Base-by-base conservation (phyloP, 2,113 vertebrate species). In the Bucco capensis region DNA sequence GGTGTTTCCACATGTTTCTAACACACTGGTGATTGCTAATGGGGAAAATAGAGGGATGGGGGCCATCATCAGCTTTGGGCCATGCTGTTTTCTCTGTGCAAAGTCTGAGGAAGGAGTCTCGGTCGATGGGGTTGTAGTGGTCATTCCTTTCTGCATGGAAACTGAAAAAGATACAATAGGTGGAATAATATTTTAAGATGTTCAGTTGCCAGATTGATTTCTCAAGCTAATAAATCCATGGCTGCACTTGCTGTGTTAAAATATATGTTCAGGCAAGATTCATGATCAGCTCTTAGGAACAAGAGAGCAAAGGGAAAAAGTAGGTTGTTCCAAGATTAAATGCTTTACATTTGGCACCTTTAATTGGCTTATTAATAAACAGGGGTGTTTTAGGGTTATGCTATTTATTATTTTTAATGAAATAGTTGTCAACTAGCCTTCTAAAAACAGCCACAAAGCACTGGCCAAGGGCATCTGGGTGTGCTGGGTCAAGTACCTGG, bases 161-260 rank as follows among this genome's bases (percentile, higher is more conserved):
- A 76, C 25, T 61, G 61, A 60, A 78, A 72, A 19, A 71, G 40
- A 14, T 77, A 21, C 65, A 90, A 50, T 61, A 82, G 42, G 33
- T 91, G 56, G 35, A 93, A 80, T 69, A 72, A 62, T 77, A 58
- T n/a, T 66, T 87, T 9, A 5, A 83, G 77, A 77, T 49, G 8
- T 28, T 87, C 56, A 14, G 56, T 78, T 91, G 69, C 61, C 69
- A 87, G 67, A 62, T 87, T 89, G 92, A 87, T 96, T 93, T 96
- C 84, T 90, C 51, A 84, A 58, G 27, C 67, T 92, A 85, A 92
- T 95, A 95, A 94, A 91, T 94, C 64, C 71, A 91, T 94, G 84
- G 67, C 89, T 92, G n/a, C 49, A 44, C 51, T 93, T 82, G 12
- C 62, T 56, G 35, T 56, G 44, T 89, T 95, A 76, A 92, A 92